Evolutionary conservation across 2,888 invertebrate species (phyloP).

Genomic region (Drosophila leonis): DNA sequence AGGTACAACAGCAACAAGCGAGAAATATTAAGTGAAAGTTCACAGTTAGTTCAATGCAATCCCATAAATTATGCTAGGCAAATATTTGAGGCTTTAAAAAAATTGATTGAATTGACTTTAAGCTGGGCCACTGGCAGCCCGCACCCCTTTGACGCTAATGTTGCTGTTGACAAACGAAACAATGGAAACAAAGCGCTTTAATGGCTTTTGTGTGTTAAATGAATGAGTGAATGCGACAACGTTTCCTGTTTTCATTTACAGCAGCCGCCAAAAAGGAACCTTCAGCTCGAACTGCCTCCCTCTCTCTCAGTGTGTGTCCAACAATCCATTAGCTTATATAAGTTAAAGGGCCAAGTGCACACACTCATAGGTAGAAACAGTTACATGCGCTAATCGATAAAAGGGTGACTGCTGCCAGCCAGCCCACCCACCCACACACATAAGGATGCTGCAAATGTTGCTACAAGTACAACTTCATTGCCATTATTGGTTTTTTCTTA

Average conservation of each 20-base stretch:
- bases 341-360: slow-evolving; percentile 24
- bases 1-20: slow-evolving; percentile 41
- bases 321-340: slow-evolving; percentile 49
- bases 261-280: slow-evolving; percentile 48
- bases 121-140: background rate
- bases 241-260: slow-evolving; percentile 80
- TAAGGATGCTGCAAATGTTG: slow-evolving; percentile 52
- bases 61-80: slow-evolving; percentile 6
- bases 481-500: slow-evolving; percentile 70
- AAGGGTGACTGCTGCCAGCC: slow-evolving; percentile 5
- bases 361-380: slow-evolving; percentile 53
- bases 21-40: slow-evolving; percentile 53
- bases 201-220: slow-evolving; percentile 80
- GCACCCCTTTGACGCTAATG: slow-evolving; percentile 17
- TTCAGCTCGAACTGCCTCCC: background rate
- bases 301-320: background rate
- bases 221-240: slow-evolving; percentile 75
- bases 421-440: background rate
- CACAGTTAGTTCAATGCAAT: slow-evolving; percentile 30
- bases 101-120: slow-evolving; percentile 11
- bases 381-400: slow-evolving; percentile 72
- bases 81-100: background rate
- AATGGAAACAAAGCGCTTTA: slow-evolving; percentile 78
- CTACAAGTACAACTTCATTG: slow-evolving; percentile 54
- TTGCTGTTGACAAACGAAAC: slow-evolving; percentile 75